Evolutionary conservation across 53 echinoderm and acorn worm species (phyloP).

Genomic region (Zoroaster sp.): DNA sequence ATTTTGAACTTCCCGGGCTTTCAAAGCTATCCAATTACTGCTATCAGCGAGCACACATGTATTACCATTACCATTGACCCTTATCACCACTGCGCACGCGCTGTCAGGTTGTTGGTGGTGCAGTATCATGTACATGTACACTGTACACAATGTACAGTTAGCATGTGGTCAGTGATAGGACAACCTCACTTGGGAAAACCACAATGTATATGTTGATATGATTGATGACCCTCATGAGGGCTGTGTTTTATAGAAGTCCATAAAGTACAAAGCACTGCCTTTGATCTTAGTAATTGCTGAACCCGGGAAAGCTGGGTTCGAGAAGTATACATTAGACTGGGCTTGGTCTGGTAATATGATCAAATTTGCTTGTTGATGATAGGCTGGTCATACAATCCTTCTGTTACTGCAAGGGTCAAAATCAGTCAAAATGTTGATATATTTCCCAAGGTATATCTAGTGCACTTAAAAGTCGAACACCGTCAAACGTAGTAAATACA

Average conservation of each 20-base stretch:
- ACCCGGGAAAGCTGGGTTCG: not conserved
- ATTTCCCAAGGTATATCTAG: no score
- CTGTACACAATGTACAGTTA: not conserved
- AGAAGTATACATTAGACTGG: not conserved
- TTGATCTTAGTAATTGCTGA: not conserved
- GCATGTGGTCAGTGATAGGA: not conserved
- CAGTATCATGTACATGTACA: not conserved
- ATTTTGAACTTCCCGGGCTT: not conserved
- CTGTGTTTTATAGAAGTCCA: not conserved
- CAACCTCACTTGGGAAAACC: not conserved
- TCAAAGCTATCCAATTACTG: not conserved
- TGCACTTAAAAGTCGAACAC: no score
- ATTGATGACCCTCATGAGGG: not conserved
- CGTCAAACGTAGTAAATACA: no score
- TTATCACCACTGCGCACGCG: no score
- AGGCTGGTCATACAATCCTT: no score
- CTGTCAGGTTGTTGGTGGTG: no score
- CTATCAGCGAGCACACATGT: not conserved
- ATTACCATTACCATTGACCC: no score
- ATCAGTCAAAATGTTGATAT: no score
- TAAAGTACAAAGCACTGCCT: not conserved
- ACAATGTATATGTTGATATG: not conserved
- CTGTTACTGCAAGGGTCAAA: no score
- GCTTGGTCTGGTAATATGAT: not conserved
- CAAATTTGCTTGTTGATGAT: no score